Base-by-base conservation (phyloP, 2,888 invertebrate genomes). In the Chymomyza fuscimana region DNA sequence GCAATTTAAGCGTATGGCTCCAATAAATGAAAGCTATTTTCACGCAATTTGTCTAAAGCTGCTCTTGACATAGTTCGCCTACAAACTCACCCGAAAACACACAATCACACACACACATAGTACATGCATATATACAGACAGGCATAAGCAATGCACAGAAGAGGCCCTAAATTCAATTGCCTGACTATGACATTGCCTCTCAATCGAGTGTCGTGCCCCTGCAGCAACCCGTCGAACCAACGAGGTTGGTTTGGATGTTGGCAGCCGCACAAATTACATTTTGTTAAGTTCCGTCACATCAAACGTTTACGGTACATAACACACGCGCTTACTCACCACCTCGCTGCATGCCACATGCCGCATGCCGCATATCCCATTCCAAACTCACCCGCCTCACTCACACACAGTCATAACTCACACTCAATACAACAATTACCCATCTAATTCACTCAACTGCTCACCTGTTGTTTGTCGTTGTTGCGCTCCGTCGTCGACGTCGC, bases 271-370 rank as follows among this genome's bases (percentile, higher is more conserved):
- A 82, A 82, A 87, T 87, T 82, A 87, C 86, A 82, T 87, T 82
- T 82, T 86, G 87, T 82, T 86, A 87, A 87, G 86, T 82, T 82
- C 87, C 86, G 86, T 87, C 86, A 87, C 86, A 82, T 82, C 86
- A 82, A 82, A 81, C 81, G 86, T 75, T 82, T 81, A 83, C 70
- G 69, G 66, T 59, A 52, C 68, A 67, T 56, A 78, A 73, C 67
- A 46, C 70, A 69, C 29, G 63, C 56, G 54, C 73, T 50, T 52
- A 67, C 60, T 60, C 19, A 65, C 60, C 63, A 19, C 46, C 54
- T 58, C 29, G 10, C 15, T 54, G 16, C 51, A 16, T 16, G 32
- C 25, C 29, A 19, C 19, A 29, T 32, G 12, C 62, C 54, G 19
- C 19, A 51, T 46, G 40, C 58, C 56, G 60, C 40, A 40, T 40